Conservation (phyloP, 2,113 vertebrate species). For the Scomber japonicus region DNA sequence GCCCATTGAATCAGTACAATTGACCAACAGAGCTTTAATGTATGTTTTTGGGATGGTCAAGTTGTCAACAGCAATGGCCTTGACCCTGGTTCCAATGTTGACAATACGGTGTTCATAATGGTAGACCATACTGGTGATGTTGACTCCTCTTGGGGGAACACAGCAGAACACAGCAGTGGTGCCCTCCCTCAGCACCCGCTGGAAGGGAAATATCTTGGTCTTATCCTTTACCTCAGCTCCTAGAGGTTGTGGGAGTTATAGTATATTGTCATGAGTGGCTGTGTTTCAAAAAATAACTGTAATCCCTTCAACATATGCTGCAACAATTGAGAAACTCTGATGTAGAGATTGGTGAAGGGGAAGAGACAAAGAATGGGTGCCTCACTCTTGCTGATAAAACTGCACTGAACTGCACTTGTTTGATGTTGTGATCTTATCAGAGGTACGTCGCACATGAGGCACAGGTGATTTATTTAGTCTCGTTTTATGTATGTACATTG, state of each 20-base stretch:
- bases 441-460: not conserved
- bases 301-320: not conserved
- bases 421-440: not conserved
- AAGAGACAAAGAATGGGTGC: not conserved
- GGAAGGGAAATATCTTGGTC: slow-evolving; percentile 45
- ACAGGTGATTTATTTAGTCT: not conserved
- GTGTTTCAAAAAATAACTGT: not conserved
- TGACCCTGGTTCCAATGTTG: slow-evolving; percentile 51
- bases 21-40: slow-evolving; percentile 17
- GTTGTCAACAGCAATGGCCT: slow-evolving; percentile 64
- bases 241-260: slow-evolving; percentile 7
- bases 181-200: slow-evolving; percentile 59
- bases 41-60: not conserved
- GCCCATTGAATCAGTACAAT: slow-evolving; percentile 8
- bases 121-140: slow-evolving; percentile 49
- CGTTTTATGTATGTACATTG: not conserved
- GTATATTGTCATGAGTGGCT: not conserved
- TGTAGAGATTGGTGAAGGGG: not conserved
- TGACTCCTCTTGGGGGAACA: slow-evolving; percentile 47
- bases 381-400: not conserved
- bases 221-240: slow-evolving; percentile 11
- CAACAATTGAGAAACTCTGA: slow-evolving; percentile 22
- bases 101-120: not conserved
- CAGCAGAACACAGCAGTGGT: slow-evolving; percentile 72
- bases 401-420: not conserved